phyloP scores from a whole-genome alignment of 2,113 vertebrate genomes.

The Archilochus colubris region DNA sequence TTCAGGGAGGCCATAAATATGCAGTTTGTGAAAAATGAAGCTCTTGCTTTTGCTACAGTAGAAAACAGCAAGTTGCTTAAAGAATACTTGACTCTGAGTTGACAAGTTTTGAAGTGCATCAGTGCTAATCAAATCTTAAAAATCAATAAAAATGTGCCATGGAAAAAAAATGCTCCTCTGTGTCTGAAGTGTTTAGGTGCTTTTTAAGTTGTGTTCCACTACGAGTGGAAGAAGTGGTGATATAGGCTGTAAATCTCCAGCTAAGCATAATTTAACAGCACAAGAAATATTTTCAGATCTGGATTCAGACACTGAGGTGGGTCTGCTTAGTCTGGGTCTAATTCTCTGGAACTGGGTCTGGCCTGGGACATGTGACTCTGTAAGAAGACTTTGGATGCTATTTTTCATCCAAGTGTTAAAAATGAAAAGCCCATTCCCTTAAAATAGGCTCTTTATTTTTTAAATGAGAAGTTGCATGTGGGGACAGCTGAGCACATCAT shows the following conservation, averaged over 20 bases:
- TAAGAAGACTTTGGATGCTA: background rate
- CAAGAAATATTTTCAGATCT: background rate
- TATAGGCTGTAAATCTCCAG: background rate
- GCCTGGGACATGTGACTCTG: background rate
- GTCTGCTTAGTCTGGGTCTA: background rate
- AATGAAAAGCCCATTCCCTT: background rate
- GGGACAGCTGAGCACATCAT: rapidly evolving
- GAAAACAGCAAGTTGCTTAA: background rate
- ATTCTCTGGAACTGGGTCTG: background rate
- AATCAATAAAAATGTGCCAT: background rate
- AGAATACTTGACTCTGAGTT: background rate
- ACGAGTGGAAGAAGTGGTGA: background rate
- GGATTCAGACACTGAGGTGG: background rate
- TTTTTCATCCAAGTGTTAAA: background rate
- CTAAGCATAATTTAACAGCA: background rate
- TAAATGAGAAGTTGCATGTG: background rate
- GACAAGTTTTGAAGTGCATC: background rate
- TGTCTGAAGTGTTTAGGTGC: background rate
- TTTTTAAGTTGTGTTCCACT: background rate
- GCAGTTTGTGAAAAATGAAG: background rate
- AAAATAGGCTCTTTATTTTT: background rate
- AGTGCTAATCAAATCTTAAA: background rate
- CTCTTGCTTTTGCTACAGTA: background rate
- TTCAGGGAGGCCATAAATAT: background rate
- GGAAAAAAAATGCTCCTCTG: rapidly evolving